Evolutionary conservation across 2,113 vertebrate genomes (phyloP), one percentile per base, ranked within the genome.

Genomic region (Alouatta palliata): DNA sequence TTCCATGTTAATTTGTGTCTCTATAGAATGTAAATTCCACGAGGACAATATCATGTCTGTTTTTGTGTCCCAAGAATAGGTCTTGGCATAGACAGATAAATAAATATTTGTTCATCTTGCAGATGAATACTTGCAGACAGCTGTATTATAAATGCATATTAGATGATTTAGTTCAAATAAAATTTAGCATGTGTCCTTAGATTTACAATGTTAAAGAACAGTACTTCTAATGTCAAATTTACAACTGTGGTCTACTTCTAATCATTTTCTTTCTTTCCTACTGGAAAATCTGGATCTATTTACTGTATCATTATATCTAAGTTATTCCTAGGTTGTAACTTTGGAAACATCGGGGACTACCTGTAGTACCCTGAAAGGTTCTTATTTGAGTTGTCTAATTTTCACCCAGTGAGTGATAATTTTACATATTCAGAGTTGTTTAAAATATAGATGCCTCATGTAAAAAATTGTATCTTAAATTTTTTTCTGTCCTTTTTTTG

Each of bases 391-490:
- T 35, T 87, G 40, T 58, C 37, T 92, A 56, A 92, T 88, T 97
- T 91, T 96, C n/a, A 89, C n/a, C n/a, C 54, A 75, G 0, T 95
- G 80, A 87, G 40, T 94, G 64, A 71, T 92, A 96, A 79, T 94
- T 83, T 73, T 61, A 95, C 25, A 84, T 90, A 80, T 40, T 86
- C 23, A 89, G 8, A 92, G 43, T 91, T 90, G 10, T 77, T 52
- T 40, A 81, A 83, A 92, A 87, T 61, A 92, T 97, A 73, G 94
- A 87, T 86, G 43, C 91, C 40, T 93, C 25, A 71, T 94, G 82
- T 90, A 86, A 97, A 97, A 30, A 79, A 10, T 97, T 98, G 87
- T 35, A 10, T 96, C 68, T 84, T 95, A 90, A 96, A 96, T 90
- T 95, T 73, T 52, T 83, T 19, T 88, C 43, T 56, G 27, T 68